A percentile compares a stretch with the other conserved stretches of the same genome.
These are phyloP conservation scores for Nomada ruficornis DNA, from an alignment of 2,888 invertebrate genomes.

Conservation along the genomic window DNA sequence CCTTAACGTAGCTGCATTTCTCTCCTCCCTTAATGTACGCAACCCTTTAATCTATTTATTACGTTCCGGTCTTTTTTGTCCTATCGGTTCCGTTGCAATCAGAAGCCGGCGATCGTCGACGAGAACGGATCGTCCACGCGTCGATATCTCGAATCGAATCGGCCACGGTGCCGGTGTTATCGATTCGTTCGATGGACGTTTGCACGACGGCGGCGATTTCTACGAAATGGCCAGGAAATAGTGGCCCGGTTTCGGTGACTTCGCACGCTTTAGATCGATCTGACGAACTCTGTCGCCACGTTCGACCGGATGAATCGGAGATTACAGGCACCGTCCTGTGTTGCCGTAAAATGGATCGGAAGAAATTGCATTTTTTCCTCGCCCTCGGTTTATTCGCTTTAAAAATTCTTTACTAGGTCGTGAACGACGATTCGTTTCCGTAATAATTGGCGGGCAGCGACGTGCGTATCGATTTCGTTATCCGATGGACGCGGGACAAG, in stretches of 20 bases:
- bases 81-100: no score
- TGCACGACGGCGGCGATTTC: conserved; percentile 34
- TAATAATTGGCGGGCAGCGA: not conserved
- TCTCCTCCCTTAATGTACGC: no score
- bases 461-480: conserved; percentile 5
- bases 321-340: conserved; percentile 14
- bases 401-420: not conserved
- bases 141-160: conserved; percentile 61
- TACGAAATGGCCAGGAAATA: conserved; percentile 62
- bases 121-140: not conserved
- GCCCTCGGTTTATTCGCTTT: not conserved
- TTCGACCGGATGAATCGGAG: conserved; percentile 23
- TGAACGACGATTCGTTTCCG: not conserved
- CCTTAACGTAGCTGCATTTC: no score
- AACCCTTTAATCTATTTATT: no score
- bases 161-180: conserved; percentile 53
- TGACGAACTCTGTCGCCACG: not conserved
- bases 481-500: not conserved
- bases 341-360: conserved; percentile 31
- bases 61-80: no score
- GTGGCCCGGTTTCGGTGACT: conserved; percentile 55
- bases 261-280: conserved; percentile 25
- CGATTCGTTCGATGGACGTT: conserved; percentile 46
- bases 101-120: no score
- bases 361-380: conserved; percentile 18